Evolutionary conservation across 2,113 vertebrate genomes (phyloP), one percentile per base, ranked within the genome.

Genomic region (Empidonax alnorum): DNA sequence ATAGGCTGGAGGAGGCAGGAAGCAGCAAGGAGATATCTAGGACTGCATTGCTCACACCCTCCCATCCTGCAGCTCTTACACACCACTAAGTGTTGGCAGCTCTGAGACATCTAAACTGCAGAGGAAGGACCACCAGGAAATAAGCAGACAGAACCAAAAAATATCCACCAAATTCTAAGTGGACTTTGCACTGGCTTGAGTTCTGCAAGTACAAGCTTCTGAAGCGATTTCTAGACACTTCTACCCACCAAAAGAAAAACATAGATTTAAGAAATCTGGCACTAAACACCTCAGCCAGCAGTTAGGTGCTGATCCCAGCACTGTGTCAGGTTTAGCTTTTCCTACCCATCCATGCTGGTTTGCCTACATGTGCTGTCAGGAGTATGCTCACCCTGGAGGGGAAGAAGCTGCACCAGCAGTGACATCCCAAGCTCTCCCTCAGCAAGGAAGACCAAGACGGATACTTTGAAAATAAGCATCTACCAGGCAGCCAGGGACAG

Each of bases 1-100:
- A 92, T 9, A 63, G 76, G 69, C 73, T 97, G 93, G 76, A 86
- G 80, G 86, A 96, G 86, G 94, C 47, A 90, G 76, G 30, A 93
- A 81, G 33, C 74, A 81, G 84, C 47, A 63, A 90, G 37, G 69
- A 86, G 79, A 25, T 56, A 82, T 49, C 86, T 63, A 89, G 77
- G 86, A 75, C 35, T 0, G 7, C 84, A 78, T 11, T 52, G 52
- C 82, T 84, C 52, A 80, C 68, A 42, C 15, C 9, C 35, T 84
- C 47, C 42, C 39, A 87, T 81, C 65, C 73, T 6, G 1, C 79
- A 72, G 87, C 84, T 89, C 1, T 0, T 37, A 37, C 12, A 41
- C 28, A 75, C 28, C 24, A 25, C 62, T 24, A 25, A 71, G 25
- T 9, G 17, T 7, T 66, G 65, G 68, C 87, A 95, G 72, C n/a